Evolutionary conservation across 2,797 vertebrate genomes (phyloP).

Genomic region (Thripadectes ignobilis): DNA sequence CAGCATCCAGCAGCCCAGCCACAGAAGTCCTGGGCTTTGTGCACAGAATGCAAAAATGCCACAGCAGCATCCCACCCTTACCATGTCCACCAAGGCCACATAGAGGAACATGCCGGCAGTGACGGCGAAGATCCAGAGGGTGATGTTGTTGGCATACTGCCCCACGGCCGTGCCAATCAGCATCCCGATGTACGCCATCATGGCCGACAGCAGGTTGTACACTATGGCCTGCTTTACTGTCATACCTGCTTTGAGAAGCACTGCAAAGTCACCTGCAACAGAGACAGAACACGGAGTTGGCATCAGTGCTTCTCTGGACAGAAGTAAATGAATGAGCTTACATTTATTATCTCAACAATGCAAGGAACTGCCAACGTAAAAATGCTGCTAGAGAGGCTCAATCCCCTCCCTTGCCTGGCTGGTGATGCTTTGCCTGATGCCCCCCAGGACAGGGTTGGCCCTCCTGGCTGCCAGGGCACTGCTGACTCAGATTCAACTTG

Average conservation of each 20-base stretch:
- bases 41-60: neutral
- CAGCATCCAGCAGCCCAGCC: neutral
- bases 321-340: fast-evolving
- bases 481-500: neutral
- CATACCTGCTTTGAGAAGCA: slow-evolving; percentile 98
- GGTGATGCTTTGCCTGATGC: neutral
- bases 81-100: slow-evolving; percentile 98
- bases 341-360: neutral
- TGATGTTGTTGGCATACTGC: slow-evolving; percentile 93
- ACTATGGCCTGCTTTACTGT: slow-evolving; percentile 95
- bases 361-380: neutral
- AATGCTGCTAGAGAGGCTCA: neutral
- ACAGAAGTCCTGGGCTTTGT: neutral
- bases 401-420: neutral
- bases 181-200: slow-evolving; percentile 98
- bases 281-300: neutral
- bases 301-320: neutral
- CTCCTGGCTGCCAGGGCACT: neutral
- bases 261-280: slow-evolving; percentile 93
- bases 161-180: slow-evolving; percentile 94
- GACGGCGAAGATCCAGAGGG: slow-evolving; percentile 96
- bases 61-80: slow-evolving; percentile 59
- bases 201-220: slow-evolving; percentile 95
- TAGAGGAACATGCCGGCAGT: slow-evolving; percentile 99
- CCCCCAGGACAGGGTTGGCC: neutral